Percentiles rank a stretch among this genome's conserved stretches.
phyloP scores from a whole-genome alignment of 2,888 invertebrate species.

The Drosophila ezoana region DNA sequence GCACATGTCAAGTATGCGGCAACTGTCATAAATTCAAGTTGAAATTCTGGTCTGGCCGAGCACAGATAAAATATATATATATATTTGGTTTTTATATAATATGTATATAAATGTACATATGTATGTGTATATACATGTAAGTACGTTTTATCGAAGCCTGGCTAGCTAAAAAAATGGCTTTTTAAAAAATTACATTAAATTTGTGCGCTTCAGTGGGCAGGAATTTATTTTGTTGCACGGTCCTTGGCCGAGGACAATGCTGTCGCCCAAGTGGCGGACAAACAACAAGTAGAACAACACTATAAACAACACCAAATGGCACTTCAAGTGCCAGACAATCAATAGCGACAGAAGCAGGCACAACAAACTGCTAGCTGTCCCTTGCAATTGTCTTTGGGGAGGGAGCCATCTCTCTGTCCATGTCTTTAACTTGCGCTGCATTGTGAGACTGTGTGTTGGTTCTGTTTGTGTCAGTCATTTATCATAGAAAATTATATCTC shows the following conservation, averaged over 20 bases:
- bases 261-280: slow-evolving; percentile 72
- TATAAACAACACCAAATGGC: slow-evolving; percentile 59
- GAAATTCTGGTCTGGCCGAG: slow-evolving; percentile 63
- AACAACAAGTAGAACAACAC: slow-evolving; percentile 45
- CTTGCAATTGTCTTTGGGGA: slow-evolving; percentile 64
- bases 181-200: slow-evolving; percentile 79
- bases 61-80: slow-evolving; percentile 58
- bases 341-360: slow-evolving; percentile 66
- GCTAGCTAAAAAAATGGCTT: slow-evolving; percentile 63
- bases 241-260: slow-evolving; percentile 57
- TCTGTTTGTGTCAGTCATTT: slow-evolving; percentile 52
- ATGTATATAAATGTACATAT: slow-evolving; percentile 15
- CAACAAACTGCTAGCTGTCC: slow-evolving; percentile 73
- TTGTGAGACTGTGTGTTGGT: slow-evolving; percentile 13
- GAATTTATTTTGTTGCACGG: slow-evolving; percentile 63
- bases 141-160: slow-evolving; percentile 42
- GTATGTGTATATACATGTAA: slow-evolving; percentile 21
- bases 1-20: slow-evolving; percentile 59
- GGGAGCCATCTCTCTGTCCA: neutral
- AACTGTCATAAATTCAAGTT: slow-evolving; percentile 75
- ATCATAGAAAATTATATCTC: slow-evolving; percentile 60
- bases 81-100: neutral
- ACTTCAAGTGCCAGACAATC: slow-evolving; percentile 73
- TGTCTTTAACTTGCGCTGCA: slow-evolving; percentile 32
- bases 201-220: slow-evolving; percentile 77